A percentile compares a stretch with the other conserved stretches of the same genome.
phyloP scores from a whole-genome alignment of 2,888 invertebrate genomes.

The Catonia carolina region DNA sequence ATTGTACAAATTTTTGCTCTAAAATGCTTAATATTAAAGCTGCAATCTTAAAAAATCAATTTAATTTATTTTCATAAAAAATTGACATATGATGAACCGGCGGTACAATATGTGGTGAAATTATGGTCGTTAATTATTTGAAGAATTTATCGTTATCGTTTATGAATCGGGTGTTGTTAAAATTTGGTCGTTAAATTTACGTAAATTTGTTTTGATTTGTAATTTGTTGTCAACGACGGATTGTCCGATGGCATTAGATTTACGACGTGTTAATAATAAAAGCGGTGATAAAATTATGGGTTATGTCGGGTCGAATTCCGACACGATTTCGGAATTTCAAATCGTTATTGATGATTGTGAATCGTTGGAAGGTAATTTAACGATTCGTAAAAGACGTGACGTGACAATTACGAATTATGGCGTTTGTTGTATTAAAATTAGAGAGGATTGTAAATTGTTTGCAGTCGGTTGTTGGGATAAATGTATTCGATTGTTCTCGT shows the following conservation, averaged over 20 bases:
- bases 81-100: no score
- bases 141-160: constrained; percentile 54
- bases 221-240: no score
- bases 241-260: no score
- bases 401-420: constrained; percentile 65
- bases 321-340: constrained; percentile 54
- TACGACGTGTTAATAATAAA: no score
- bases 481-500: constrained; percentile 64
- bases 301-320: constrained; percentile 57
- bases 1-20: no score
- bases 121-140: constrained; percentile 25
- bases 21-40: no score
- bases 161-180: constrained; percentile 67
- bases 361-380: constrained; percentile 47
- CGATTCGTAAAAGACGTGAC: constrained; percentile 41
- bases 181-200: constrained; percentile 47
- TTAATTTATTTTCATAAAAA: no score
- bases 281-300: constrained; percentile 48
- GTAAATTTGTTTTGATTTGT: no score
- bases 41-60: no score
- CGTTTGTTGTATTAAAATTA: constrained; percentile 58
- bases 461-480: constrained; percentile 71
- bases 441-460: constrained; percentile 65
- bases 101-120: no score
- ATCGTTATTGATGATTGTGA: constrained; percentile 44